Percentiles rank a stretch among this genome's conserved stretches.
Evolutionary conservation across 2,888 invertebrate genomes (phyloP).

Genomic region (Meteorus colon): DNA sequence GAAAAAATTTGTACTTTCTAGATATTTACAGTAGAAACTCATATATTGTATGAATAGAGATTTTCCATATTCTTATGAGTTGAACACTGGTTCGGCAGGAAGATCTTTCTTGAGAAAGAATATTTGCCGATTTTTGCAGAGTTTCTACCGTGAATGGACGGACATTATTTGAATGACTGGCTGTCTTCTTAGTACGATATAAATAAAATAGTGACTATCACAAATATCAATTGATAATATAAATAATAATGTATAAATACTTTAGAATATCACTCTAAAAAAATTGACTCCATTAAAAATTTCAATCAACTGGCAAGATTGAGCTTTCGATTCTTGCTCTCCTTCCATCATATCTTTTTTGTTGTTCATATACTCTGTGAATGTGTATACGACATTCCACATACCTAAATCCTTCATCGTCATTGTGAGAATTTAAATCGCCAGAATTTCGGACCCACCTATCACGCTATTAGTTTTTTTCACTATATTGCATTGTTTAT

Average conservation of each 20-base stretch:
- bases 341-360: background rate
- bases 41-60: background rate
- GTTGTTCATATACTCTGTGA: background rate
- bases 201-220: background rate
- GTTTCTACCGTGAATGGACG: slow-evolving; percentile 21
- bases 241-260: slow-evolving; percentile 18
- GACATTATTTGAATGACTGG: slow-evolving; percentile 3
- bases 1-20: slow-evolving; percentile 28
- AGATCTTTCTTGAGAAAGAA: background rate
- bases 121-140: background rate
- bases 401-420: slow-evolving; percentile 28
- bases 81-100: background rate
- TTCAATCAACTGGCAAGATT: slow-evolving; percentile 33
- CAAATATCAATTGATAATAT: slow-evolving; percentile 11
- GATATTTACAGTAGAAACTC: background rate
- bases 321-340: background rate
- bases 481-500: background rate
- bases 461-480: slow-evolving; percentile 2
- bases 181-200: background rate
- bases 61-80: background rate
- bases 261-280: background rate
- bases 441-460: background rate
- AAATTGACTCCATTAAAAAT: slow-evolving; percentile 1
- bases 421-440: slow-evolving; percentile 12
- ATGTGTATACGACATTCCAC: background rate